phyloP scores from a whole-genome alignment of 2,888 invertebrate genomes.

The Amiota communis region DNA sequence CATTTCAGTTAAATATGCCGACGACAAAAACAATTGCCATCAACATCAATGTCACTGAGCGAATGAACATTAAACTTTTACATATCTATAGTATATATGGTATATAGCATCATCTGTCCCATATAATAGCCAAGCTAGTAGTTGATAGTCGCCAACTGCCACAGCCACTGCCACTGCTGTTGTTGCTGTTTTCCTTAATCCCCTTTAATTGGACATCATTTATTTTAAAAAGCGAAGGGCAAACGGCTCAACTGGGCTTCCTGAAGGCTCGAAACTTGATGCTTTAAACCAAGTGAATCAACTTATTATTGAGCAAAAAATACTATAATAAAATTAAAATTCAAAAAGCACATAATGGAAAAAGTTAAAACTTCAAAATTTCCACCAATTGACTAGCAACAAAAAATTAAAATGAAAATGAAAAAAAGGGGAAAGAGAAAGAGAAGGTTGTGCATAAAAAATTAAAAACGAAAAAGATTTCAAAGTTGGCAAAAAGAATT shows the following conservation, averaged over 20 bases:
- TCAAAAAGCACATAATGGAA: background rate
- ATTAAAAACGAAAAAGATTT: background rate
- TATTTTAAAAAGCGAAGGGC: constrained; percentile 40
- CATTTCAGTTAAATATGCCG: too few relatives aligned
- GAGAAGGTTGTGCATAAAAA: background rate
- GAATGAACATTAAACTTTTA: too few relatives aligned
- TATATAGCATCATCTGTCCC: too few relatives aligned
- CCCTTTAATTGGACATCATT: constrained; percentile 46
- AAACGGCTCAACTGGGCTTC: background rate
- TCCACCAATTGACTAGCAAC: background rate
- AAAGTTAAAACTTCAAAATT: background rate
- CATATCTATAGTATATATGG: background rate
- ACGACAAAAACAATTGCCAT: too few relatives aligned
- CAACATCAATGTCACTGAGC: too few relatives aligned
- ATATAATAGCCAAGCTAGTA: too few relatives aligned
- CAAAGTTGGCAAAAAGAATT: constrained; percentile 11
- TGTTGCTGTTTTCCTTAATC: constrained; percentile 36
- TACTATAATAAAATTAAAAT: constrained; percentile 8
- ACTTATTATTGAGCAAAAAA: constrained; percentile 5
- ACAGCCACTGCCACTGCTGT: background rate
- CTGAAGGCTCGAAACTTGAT: background rate
- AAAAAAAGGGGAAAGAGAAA: constrained; percentile 30
- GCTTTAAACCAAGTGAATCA: background rate
- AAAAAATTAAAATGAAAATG: constrained; percentile 25
- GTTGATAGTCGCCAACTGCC: background rate